These are phyloP conservation scores for Dasysyrphus tricinctus DNA, from an alignment of 2,888 invertebrate species.

Conservation along the genomic window DNA sequence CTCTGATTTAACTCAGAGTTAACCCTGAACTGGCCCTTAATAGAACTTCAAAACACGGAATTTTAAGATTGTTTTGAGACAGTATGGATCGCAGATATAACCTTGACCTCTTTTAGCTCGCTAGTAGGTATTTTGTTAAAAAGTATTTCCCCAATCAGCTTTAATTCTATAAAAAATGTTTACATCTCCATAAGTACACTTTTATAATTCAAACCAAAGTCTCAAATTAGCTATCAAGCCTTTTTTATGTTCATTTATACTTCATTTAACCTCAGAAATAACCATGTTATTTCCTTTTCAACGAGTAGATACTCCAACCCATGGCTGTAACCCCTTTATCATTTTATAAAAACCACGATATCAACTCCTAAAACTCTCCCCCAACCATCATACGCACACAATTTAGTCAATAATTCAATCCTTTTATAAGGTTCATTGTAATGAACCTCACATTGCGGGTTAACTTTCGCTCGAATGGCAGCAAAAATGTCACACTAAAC, in stretches of 20 bases:
- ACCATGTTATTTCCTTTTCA: not conserved
- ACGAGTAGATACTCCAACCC: not conserved
- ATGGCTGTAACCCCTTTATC: not conserved
- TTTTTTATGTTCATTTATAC: conserved; percentile 7
- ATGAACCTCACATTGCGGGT: conserved; percentile 47
- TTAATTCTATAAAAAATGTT: not conserved
- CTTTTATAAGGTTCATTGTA: conserved; percentile 44
- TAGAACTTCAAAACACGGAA: no score
- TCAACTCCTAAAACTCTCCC: conserved; percentile 11
- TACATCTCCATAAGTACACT: not conserved
- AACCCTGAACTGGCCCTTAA: no score
- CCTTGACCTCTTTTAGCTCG: not conserved
- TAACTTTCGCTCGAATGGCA: conserved; percentile 41
- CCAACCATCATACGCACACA: not conserved
- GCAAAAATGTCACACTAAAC: conserved; percentile 67
- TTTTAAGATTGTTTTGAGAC: no score
- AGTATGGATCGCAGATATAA: not conserved
- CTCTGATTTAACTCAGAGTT: no score
- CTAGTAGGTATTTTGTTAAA: not conserved
- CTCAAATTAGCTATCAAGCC: conserved; percentile 1
- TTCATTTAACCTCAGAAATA: not conserved
- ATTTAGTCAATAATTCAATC: conserved; percentile 39
- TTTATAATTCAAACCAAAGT: not conserved
- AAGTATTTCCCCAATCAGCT: not conserved
- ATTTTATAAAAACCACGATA: conserved; percentile 4